phyloP scores from a whole-genome alignment of 2,888 invertebrate genomes.

The Panorpa germanica region DNA sequence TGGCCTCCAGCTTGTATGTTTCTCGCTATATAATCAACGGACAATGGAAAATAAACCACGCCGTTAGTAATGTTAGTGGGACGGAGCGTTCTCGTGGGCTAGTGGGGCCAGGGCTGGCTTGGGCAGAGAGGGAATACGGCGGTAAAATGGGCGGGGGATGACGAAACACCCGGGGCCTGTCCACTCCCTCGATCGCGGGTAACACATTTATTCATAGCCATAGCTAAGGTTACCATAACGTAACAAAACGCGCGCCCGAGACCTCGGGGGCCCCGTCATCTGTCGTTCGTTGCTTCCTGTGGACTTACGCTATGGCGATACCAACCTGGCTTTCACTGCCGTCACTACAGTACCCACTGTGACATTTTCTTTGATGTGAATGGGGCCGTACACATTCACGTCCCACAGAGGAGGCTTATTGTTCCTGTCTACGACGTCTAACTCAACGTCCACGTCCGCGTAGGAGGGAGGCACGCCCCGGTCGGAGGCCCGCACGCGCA shows the following conservation, averaged over 20 bases:
- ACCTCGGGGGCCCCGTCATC: slow-evolving; percentile 28
- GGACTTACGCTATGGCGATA: slow-evolving; percentile 28
- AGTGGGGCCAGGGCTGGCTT: slow-evolving; percentile 14
- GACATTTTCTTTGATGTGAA: slow-evolving; percentile 97
- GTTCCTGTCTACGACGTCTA: slow-evolving; percentile 97
- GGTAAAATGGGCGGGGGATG: slow-evolving; percentile 17
- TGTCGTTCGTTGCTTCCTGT: slow-evolving; percentile 10
- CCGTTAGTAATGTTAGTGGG: slow-evolving; percentile 43
- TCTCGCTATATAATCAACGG: slow-evolving; percentile 65
- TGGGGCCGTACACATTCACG: slow-evolving; percentile 88
- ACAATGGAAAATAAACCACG: slow-evolving; percentile 43
- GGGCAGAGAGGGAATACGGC: slow-evolving; percentile 15
- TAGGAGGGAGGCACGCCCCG: slow-evolving; percentile 79
- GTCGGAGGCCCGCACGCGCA: slow-evolving; percentile 93
- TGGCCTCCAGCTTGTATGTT: slow-evolving; percentile 95
- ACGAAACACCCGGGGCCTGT: no score
- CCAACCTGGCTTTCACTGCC: slow-evolving; percentile 96
- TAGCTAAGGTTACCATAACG: no score
- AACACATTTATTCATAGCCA: no score
- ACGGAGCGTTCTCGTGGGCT: slow-evolving; percentile 16
- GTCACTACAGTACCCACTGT: slow-evolving; percentile 97
- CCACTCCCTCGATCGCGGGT: no score
- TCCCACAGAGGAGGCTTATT: slow-evolving; percentile 97
- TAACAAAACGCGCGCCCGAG: slow-evolving; percentile 28
- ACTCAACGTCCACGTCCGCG: slow-evolving; percentile 92